Conservation (phyloP, 2,888 invertebrate species). For the Labia minor region DNA sequence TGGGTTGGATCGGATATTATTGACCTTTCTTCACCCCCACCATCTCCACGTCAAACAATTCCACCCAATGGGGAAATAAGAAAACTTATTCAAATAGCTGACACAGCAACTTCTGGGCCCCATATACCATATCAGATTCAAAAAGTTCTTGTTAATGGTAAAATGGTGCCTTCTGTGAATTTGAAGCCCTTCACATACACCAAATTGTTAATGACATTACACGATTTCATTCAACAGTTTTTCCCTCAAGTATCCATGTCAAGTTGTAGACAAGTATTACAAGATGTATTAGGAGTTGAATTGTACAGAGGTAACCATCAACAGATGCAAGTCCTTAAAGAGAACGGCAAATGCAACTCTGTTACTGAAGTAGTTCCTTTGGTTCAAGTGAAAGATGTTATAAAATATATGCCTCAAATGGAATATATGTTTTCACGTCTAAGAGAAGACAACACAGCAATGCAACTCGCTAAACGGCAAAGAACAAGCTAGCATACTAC, state of each 20-base stretch:
- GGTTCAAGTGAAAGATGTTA: constrained; percentile 71
- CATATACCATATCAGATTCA: constrained; percentile 70
- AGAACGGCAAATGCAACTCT: constrained; percentile 60
- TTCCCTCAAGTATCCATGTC: constrained; percentile 65
- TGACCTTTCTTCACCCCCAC: constrained; percentile 43
- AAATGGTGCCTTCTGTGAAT: constrained; percentile 76
- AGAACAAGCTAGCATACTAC: constrained; percentile 47
- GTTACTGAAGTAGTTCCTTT: constrained; percentile 62
- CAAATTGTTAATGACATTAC: constrained; percentile 70
- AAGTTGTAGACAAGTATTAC: constrained; percentile 65
- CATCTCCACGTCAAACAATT: constrained; percentile 31
- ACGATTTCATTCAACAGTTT: constrained; percentile 68
- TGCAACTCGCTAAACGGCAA: constrained; percentile 40
- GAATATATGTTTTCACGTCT: constrained; percentile 66
- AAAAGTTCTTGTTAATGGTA: constrained; percentile 67
- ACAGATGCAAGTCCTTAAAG: constrained; percentile 64
- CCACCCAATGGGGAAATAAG: constrained; percentile 27
- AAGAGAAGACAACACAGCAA: constrained; percentile 35
- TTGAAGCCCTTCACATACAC: constrained; percentile 73
- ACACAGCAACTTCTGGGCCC: constrained; percentile 52
- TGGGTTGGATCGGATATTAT: constrained; percentile 38
- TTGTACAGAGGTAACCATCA: constrained; percentile 70
- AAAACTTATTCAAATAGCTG: constrained; percentile 59
- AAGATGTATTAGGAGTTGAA: constrained; percentile 64
- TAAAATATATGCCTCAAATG: constrained; percentile 76